Base-by-base conservation (phyloP, 2,888 invertebrate genomes). In the Ophion ventricosus region DNA sequence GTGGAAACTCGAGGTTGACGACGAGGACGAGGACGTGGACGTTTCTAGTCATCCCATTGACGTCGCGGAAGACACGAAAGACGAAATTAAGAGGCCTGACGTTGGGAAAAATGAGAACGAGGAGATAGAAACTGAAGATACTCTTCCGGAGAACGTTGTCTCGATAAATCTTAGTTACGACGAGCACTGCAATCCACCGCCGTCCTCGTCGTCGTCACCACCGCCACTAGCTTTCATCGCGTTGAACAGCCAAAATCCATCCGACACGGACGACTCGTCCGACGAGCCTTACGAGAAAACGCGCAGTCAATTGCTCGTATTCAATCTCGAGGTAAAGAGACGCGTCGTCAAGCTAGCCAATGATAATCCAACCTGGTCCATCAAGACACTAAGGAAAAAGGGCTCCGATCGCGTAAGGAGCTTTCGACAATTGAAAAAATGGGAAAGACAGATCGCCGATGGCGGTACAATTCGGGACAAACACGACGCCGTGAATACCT, bases 341-440 rank as follows among this genome's bases (percentile, higher is more conserved):
- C 20, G 73, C 7, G 61, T 61, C 25, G 57, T 61, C 10, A 43
- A n/a, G 1, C 25, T 73, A 17, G 73, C 61, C 11, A 23, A 43
- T 2, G 25, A 23, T 25, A 40, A 73, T 73, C 43, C 61, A 20
- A 25, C 7, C 0, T 73, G 73, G 73, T 10, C 59, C 8, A 2
- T 73, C 3, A 8, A 14, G 4, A 61, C 17, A 17, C 23, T 73
- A 25, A 40, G 43, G 10, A 40, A 43, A 17, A 43, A 43, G n/a
- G 73, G 73, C 43, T 61, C 59, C 35, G 11, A 23, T 0, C 56
- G 20, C 2, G 73, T 73, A 1, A 40, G 59, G 40, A 73, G 43
- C 17, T 73, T 73, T 25, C 40, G 17, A n/a, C 73, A 73, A n/a
- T 5, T 73, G 73, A 73, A 40, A 73, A 73, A 43, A 17, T 73